Conservation (phyloP, 2,888 invertebrate genomes). For the Taphrorychus bicolor region DNA sequence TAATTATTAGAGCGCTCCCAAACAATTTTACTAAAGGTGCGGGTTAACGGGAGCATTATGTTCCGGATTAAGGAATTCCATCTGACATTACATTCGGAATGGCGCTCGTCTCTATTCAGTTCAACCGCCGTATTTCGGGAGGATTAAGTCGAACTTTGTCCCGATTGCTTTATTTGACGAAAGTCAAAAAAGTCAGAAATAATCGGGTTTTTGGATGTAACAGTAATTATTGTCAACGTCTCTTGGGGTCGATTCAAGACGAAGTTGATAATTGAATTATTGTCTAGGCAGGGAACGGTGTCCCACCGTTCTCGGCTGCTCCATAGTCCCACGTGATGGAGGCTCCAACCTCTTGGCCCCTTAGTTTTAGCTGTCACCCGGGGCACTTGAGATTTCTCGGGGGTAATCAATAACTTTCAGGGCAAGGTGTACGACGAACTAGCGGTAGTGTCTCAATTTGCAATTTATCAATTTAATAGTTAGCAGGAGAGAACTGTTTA, state of each 20-base stretch:
- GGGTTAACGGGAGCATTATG: conserved; percentile 11
- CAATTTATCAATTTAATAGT: too few relatives aligned
- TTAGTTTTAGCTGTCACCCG: not conserved
- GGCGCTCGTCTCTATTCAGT: not conserved
- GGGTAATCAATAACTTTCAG: not conserved
- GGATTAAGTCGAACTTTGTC: not conserved
- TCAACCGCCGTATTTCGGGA: not conserved
- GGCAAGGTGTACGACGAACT: too few relatives aligned
- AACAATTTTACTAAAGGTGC: conserved; percentile 20
- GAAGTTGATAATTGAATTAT: not conserved
- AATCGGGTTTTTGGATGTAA: not conserved
- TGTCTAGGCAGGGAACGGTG: not conserved
- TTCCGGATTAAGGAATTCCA: conserved; percentile 16
- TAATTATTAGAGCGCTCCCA: conserved; percentile 10
- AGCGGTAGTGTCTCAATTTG: too few relatives aligned
- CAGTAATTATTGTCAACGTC: not conserved
- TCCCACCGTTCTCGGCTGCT: too few relatives aligned
- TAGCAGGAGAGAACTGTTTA: too few relatives aligned
- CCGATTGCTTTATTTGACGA: not conserved
- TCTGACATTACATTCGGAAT: not conserved
- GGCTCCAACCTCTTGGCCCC: too few relatives aligned
- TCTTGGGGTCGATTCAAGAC: not conserved
- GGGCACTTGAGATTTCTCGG: not conserved
- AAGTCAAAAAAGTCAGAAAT: not conserved
- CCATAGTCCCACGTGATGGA: too few relatives aligned